Evolutionary conservation across 2,797 vertebrate genomes (phyloP), one percentile per base, ranked within the genome.

Genomic region (Xiphorhynchus erythropygius): DNA sequence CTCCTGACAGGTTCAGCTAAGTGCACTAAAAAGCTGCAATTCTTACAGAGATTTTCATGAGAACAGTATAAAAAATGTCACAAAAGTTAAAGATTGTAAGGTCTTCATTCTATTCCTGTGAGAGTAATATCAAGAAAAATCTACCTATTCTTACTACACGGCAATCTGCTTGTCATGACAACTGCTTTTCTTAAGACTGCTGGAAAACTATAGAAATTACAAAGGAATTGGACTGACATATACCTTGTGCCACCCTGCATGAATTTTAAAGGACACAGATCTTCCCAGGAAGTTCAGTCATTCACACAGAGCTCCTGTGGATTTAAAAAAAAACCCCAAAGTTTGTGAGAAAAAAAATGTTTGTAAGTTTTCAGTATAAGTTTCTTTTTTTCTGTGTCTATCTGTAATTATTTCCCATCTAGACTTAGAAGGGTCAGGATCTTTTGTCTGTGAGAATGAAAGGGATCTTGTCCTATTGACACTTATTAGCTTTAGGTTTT

Each of bases 241-340:
- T 28, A 22, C 5, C 3, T 73, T 87, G 57, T 82, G 18, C 16
- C 19, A 23, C 4, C 11, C 44, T 68, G 8, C 6, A 28, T 55
- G 64, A 64, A 77, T 44, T 57, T 24, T 33, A 32, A 57, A 33
- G 24, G 14, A 35, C 11, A 39, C 5, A 55, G 28, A 42, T 60
- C 19, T 83, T 85, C 32, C 24, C 16, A 52, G 33, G 16, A 52
- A 80, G 18, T 46, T 86, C 7, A 5, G 1, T 49, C 1, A 0
- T 8, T 56, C 39, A 28, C 23, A 68, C 2, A 62, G 13, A 44
- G 9, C 1, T 42, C 13, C 25, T 46, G 9, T 37, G 5, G 1
- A 39, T 59, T 52, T 39, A 39, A 39, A 39, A 4, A 5, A 59
- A 62, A 52, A 0, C 1, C 4, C 17, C 17, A 13, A 33, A 19